Evolutionary conservation across 2,797 vertebrate genomes (phyloP), one percentile per base, ranked within the genome.

Genomic region (Margarornis squamiger): DNA sequence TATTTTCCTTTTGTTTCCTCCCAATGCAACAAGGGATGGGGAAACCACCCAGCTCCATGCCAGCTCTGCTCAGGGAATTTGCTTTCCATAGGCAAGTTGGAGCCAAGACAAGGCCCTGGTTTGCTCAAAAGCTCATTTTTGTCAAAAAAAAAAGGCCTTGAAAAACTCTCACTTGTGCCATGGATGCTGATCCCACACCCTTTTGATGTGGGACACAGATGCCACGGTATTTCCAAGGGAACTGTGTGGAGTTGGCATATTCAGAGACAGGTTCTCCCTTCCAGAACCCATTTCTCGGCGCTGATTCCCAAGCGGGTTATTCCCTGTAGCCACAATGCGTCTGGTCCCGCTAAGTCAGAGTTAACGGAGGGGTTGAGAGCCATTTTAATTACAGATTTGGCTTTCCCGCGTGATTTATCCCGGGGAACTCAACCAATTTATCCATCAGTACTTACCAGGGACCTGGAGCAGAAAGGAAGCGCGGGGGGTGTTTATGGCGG

Each of bases 211-310:
- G 10, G 13, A 27, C 12, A 13, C 46, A 19, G 34, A 41, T 0
- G 1, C 23, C 8, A 1, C 3, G 7, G 14, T 26, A 19, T 82
- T 81, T 57, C 67, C 12, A 19, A 43, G 26, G 34, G 43, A 82
- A 26, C 8, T 0, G 0, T 0, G 4, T 12, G 23, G 32, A 66
- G 24, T 32, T 0, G 0, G 67, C 36, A 12, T 38, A 36, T 67
- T 39, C 45, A 26, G 76, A 54, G 21, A 24, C 30, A 8, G 19
- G 45, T 89, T 61, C 30, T 61, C 36, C 23, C 72, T 73, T 32
- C 26, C 5, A 5, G 57, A 57, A 49, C 20, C 38, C 29, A 10
- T 34, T 45, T 85, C 55, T 39, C 0, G 1, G 51, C 76, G 34
- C 39, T 4, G 2, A 34, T 2, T 67, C 67, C 83, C 68, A 29